phyloP scores from a whole-genome alignment of 2,113 vertebrate genomes.

The Xenus cinereus region DNA sequence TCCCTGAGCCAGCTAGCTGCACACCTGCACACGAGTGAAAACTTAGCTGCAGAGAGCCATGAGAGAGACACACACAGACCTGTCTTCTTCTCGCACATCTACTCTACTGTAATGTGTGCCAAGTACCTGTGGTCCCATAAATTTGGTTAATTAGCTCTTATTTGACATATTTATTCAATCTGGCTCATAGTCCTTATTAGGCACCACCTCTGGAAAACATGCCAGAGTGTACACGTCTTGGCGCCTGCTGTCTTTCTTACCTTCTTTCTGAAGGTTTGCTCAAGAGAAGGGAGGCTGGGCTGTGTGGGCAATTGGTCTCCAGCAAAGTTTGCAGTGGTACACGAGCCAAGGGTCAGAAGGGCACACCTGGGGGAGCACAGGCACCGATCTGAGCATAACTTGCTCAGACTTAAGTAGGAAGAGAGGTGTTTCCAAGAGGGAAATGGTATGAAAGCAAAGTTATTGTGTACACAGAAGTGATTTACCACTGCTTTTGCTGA shows the following conservation, averaged over 20 bases:
- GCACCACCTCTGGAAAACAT: background rate
- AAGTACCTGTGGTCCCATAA: background rate
- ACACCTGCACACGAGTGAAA: background rate
- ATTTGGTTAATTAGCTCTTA: background rate
- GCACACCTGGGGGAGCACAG: background rate
- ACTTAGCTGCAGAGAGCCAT: background rate
- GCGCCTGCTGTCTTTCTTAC: background rate
- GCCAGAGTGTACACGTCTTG: background rate
- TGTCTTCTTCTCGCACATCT: background rate
- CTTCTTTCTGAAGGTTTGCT: background rate
- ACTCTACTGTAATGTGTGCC: background rate
- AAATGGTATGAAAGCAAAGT: background rate
- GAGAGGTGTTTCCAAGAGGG: background rate
- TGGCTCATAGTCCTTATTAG: accelerated
- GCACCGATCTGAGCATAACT: background rate
- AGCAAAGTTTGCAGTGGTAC: background rate
- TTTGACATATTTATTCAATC: background rate
- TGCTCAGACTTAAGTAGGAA: background rate
- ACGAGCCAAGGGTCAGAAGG: background rate
- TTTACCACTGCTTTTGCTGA: background rate
- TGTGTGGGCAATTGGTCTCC: background rate
- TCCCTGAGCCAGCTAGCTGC: background rate
- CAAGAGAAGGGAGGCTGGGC: background rate
- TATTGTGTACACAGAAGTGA: background rate
- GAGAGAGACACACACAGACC: background rate